phyloP scores from a whole-genome alignment of 1,140 invertebrate species.

The Muscidifurax raptorellus region DNA sequence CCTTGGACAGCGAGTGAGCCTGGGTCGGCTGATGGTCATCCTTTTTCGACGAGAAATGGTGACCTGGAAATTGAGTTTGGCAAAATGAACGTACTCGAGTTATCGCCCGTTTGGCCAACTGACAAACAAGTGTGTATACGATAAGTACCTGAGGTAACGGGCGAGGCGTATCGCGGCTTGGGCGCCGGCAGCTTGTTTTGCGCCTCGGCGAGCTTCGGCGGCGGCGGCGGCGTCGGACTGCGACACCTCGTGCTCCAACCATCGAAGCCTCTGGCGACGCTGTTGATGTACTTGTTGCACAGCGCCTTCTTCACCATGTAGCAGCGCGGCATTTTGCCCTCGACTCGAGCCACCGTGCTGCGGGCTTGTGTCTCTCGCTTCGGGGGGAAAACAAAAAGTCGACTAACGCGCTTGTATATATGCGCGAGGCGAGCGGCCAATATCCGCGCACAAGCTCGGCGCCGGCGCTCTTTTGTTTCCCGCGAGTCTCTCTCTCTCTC shows the following conservation, averaged over 20 bases:
- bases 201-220: background rate
- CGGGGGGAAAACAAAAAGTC: background rate
- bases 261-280: conserved; percentile 70
- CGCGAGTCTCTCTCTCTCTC: background rate
- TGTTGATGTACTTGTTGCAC: conserved; percentile 76
- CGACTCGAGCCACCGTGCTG: conserved; percentile 1
- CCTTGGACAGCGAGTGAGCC: background rate
- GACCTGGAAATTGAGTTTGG: background rate
- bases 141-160: conserved; percentile 3
- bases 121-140: too few species aligned
- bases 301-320: conserved; percentile 78
- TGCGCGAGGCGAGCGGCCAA: background rate
- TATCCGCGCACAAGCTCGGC: background rate
- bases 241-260: conserved; percentile 66
- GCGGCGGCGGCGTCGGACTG: conserved; percentile 63
- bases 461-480: conserved; percentile 8
- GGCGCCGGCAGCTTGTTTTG: conserved; percentile 43
- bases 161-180: conserved; percentile 32
- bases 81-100: too few species aligned
- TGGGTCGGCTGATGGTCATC: background rate
- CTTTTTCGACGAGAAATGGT: background rate
- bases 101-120: too few species aligned
- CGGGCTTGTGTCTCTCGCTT: background rate
- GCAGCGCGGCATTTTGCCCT: conserved; percentile 74
- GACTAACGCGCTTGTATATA: background rate